Conservation (phyloP, 1,140 invertebrate species). For the Andricus grossulariae region DNA sequence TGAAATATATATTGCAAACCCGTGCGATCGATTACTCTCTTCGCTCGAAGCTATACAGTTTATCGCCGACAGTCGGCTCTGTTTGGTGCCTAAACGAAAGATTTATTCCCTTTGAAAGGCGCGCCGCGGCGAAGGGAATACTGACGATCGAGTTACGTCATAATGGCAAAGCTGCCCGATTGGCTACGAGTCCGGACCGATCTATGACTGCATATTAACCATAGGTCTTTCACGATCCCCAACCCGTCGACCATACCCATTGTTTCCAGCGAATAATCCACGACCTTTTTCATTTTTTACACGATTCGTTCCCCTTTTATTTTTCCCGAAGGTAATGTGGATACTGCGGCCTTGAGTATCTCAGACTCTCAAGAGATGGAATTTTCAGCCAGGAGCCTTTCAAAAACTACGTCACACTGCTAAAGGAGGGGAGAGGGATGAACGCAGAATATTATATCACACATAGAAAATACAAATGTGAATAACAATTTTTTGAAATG, state of each 20-base stretch:
- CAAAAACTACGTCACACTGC: too few species aligned
- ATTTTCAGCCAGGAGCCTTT: background rate
- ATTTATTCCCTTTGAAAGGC: slow-evolving; percentile 8
- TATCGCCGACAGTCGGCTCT: slow-evolving; percentile 7
- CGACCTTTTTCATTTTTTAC: background rate
- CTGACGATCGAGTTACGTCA: slow-evolving; percentile 11
- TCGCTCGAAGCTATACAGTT: background rate
- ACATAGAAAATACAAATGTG: too few species aligned
- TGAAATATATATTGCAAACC: too few species aligned
- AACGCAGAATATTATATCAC: too few species aligned
- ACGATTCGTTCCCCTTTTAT: slow-evolving; percentile 6
- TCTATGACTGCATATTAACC: slow-evolving; percentile 11
- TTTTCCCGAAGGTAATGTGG: background rate
- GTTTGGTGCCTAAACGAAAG: slow-evolving; percentile 1
- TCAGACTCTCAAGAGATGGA: slow-evolving; percentile 5
- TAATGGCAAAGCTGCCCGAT: slow-evolving; percentile 6
- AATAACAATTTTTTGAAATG: too few species aligned
- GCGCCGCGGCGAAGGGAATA: slow-evolving; percentile 2
- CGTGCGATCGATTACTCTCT: background rate
- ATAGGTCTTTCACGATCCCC: background rate
- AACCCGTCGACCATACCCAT: background rate
- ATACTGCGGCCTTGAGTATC: slow-evolving; percentile 1
- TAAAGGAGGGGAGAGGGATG: too few species aligned
- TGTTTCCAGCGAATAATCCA: background rate
- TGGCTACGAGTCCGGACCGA: background rate